phyloP scores from a whole-genome alignment of 2,113 vertebrate genomes.

The Ammodramus savannarum region DNA sequence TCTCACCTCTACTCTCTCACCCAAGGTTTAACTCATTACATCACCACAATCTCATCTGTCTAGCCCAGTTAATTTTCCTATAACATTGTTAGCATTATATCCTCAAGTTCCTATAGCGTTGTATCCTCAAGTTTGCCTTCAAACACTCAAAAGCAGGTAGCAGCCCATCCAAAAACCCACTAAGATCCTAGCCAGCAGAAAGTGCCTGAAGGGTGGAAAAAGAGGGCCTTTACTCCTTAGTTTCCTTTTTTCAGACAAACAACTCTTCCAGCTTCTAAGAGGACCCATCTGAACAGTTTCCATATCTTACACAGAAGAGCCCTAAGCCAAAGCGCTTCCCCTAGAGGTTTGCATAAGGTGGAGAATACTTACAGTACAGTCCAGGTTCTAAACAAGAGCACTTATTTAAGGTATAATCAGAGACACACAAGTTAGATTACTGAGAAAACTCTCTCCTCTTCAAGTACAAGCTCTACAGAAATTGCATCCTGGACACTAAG shows the following conservation, averaged over 20 bases:
- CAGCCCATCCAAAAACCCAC: background rate
- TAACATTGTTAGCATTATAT: rapidly evolving
- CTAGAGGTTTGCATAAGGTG: background rate
- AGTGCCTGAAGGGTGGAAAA: background rate
- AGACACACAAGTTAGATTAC: background rate
- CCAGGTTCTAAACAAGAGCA: background rate
- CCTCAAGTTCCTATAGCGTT: background rate
- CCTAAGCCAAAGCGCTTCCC: background rate
- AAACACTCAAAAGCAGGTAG: background rate
- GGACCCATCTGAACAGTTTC: background rate
- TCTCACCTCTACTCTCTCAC: background rate
- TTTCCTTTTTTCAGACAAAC: background rate
- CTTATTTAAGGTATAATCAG: background rate
- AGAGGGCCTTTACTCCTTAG: background rate
- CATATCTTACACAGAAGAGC: background rate
- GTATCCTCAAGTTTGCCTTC: background rate
- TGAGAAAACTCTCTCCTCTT: background rate
- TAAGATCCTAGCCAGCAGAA: background rate
- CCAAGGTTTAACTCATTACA: background rate
- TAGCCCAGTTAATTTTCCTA: background rate
- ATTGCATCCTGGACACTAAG: background rate
- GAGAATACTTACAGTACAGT: background rate
- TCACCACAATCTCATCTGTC: background rate
- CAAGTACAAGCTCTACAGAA: background rate
- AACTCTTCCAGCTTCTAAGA: background rate